Evolutionary conservation across 2,888 invertebrate species (phyloP).

Genomic region (Tiliacea citrago): DNA sequence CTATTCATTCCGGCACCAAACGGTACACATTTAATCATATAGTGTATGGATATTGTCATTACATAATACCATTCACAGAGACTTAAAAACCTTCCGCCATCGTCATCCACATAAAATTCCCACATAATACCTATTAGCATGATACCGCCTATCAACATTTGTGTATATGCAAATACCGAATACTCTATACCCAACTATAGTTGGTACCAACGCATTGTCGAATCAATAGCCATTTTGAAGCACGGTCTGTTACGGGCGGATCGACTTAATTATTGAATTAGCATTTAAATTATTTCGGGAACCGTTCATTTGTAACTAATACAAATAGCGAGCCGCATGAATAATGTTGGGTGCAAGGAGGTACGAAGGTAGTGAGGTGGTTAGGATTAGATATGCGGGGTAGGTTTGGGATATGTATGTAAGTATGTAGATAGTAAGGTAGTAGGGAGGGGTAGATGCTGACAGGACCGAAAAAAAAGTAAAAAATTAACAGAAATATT

Average conservation of each 20-base stretch:
- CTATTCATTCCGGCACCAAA: too few relatives aligned
- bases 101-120: slow-evolving; percentile 39
- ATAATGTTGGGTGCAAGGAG: slow-evolving; percentile 80
- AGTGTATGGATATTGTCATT: background rate
- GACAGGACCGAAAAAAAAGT: background rate
- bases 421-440: background rate
- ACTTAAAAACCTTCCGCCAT: slow-evolving; percentile 27
- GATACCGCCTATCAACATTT: slow-evolving; percentile 50
- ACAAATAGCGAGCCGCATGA: slow-evolving; percentile 90
- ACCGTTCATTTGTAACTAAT: slow-evolving; percentile 91
- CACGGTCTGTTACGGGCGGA: slow-evolving; percentile 84
- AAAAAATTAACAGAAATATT: background rate
- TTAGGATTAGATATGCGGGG: background rate
- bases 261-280: slow-evolving; percentile 91
- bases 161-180: slow-evolving; percentile 48
- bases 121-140: slow-evolving; percentile 52
- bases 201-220: slow-evolving; percentile 70
- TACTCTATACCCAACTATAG: slow-evolving; percentile 44
- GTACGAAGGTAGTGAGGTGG: slow-evolving; percentile 64
- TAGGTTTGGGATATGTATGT: background rate
- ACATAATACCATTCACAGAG: slow-evolving; percentile 20
- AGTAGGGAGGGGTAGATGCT: too few relatives aligned
- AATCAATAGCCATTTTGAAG: slow-evolving; percentile 82
- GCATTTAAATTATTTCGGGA: slow-evolving; percentile 91
- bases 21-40: slow-evolving; percentile 8